Conservation (phyloP, 2,797 vertebrate species). For the Eidolon dupreanum region DNA sequence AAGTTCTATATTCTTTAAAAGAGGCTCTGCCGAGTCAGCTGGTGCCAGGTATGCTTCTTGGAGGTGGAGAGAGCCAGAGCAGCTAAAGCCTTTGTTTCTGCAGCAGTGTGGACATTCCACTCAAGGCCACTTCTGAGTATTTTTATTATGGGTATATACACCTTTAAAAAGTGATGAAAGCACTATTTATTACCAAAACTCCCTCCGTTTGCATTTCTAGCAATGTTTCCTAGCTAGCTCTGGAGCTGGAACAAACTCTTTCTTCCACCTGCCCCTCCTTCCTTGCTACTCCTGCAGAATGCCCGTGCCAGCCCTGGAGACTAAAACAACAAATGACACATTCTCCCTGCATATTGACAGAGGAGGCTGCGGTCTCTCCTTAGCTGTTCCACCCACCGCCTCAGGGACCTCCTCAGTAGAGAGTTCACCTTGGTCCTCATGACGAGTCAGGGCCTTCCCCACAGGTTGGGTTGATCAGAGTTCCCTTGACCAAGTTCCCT, state of each 20-base stretch:
- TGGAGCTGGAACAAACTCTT: conserved; percentile 33
- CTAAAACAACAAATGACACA: conserved; percentile 53
- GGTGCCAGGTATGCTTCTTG: neutral
- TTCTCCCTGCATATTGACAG: neutral
- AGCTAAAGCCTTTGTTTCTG: neutral
- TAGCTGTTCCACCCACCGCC: neutral
- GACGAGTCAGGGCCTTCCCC: neutral
- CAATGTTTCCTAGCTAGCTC: neutral
- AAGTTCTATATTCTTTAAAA: neutral
- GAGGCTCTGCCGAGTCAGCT: neutral
- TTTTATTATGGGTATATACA: neutral
- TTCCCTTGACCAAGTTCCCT: neutral
- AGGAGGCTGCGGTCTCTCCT: neutral
- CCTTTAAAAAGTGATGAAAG: neutral
- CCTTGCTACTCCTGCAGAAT: conserved; percentile 1
- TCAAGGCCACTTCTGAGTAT: neutral
- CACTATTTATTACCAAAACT: neutral
- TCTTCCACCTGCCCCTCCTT: conserved; percentile 38
- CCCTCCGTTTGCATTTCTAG: conserved; percentile 32
- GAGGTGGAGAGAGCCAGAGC: neutral
- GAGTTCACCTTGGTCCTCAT: neutral
- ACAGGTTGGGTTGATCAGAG: neutral
- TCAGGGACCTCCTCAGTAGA: neutral
- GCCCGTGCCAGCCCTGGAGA: conserved; percentile 5
- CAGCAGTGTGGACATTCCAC: too few species aligned